phyloP scores from a whole-genome alignment of 2,888 invertebrate species.

The Athetis lepigone region DNA sequence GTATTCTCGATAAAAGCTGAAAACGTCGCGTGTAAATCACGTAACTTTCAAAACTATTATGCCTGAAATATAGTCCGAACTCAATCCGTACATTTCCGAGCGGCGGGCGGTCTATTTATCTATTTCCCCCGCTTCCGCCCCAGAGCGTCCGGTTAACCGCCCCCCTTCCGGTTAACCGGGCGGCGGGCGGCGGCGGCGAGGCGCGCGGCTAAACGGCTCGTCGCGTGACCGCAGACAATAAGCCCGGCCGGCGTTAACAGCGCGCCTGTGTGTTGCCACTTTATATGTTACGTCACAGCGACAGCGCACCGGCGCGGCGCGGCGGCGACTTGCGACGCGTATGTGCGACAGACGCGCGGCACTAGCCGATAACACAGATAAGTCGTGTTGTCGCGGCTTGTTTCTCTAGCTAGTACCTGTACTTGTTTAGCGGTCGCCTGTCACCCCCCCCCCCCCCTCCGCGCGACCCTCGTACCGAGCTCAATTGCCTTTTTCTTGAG shows the following conservation, averaged over 20 bases:
- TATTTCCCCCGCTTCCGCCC: conserved; percentile 91
- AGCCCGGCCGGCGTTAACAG: conserved; percentile 90
- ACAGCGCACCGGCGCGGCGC: conserved; percentile 34
- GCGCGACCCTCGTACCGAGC: conserved; percentile 74
- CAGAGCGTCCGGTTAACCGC: conserved; percentile 90
- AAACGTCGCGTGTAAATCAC: conserved; percentile 89
- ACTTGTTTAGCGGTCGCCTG: conserved; percentile 78
- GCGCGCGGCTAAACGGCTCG: conserved; percentile 90
- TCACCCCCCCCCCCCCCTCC: conserved; percentile 55
- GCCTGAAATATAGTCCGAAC: conserved; percentile 90
- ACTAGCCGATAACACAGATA: conserved; percentile 71
- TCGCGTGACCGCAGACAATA: conserved; percentile 91
- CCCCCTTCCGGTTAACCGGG: conserved; percentile 91
- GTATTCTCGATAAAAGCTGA: conserved; percentile 85
- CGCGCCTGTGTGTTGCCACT: conserved; percentile 90
- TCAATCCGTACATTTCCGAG: conserved; percentile 91
- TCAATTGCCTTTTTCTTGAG: conserved; percentile 88
- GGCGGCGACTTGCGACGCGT: conserved; percentile 46
- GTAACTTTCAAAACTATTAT: conserved; percentile 90
- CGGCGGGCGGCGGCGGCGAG: conserved; percentile 85
- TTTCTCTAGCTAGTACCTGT: conserved; percentile 66
- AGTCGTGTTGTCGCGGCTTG: conserved; percentile 82
- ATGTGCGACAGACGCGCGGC: conserved; percentile 60
- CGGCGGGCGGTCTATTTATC: conserved; percentile 90
- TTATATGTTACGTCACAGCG: conserved; percentile 87